These are phyloP conservation scores for Notothenia rossii DNA, from an alignment of 2,113 vertebrate genomes.

Conservation along the genomic window DNA sequence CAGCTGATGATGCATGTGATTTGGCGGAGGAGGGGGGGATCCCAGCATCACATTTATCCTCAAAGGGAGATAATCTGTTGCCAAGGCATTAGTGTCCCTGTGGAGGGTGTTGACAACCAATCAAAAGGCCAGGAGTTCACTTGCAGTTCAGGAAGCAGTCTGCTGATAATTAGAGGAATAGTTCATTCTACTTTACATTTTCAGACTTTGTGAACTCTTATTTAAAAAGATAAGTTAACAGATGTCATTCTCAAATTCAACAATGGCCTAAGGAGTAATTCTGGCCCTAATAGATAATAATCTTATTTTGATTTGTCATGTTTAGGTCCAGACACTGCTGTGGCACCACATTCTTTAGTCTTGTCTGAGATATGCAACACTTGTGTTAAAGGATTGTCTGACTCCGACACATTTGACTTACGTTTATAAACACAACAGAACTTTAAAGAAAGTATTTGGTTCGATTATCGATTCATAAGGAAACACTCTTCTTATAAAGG, in stretches of 20 bases:
- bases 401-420: too few relatives aligned
- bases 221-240: conserved; percentile 34
- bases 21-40: conserved; percentile 30
- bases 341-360: not conserved
- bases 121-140: conserved; percentile 65
- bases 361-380: not conserved
- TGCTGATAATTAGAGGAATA: conserved; percentile 34
- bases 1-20: conserved; percentile 23
- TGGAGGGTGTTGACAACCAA: conserved; percentile 63
- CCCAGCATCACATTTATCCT: conserved; percentile 29
- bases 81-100: conserved; percentile 25
- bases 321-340: not conserved
- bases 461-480: too few relatives aligned
- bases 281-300: not conserved
- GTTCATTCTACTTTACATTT: conserved; percentile 26
- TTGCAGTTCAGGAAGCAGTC: conserved; percentile 34
- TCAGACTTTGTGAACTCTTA: conserved; percentile 20
- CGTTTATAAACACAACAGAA: too few relatives aligned
- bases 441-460: too few relatives aligned
- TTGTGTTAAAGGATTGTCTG: not conserved
- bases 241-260: conserved; percentile 11
- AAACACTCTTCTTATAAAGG: too few relatives aligned
- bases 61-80: conserved; percentile 40
- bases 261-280: not conserved
- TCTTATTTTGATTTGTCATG: not conserved